Base-by-base conservation (phyloP, 2,888 invertebrate genomes). In the Alloplasta piceator region DNA sequence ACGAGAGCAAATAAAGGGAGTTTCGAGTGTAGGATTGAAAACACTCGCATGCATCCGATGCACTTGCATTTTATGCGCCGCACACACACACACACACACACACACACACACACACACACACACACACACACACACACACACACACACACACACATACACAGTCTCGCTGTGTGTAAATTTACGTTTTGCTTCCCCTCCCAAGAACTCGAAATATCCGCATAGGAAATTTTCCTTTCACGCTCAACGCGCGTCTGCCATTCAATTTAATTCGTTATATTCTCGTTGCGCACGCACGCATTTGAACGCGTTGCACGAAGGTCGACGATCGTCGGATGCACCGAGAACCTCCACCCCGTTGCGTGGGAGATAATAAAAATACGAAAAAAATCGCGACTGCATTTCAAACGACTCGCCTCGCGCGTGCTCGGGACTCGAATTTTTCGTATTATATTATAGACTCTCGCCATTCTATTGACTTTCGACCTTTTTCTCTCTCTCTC, bases 251-350 rank as follows among this genome's bases (percentile, higher is more conserved):
- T 77, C 75, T 85, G 77, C 72, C 84, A 80, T 82, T 85, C 80
- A 70, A 81, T 84, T 82, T 82, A 79, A 83, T 84, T 85, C 78
- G 82, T 80, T 82, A 76, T 80, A 82, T 43, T 43, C 43, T 43
- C 43, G 43, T 43, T 43, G 43, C 43, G 10, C 43, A 43, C 43
- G 26, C 26, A 26, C 26, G 26, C 84, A 80, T 70, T 72, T 61
- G 75, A 50, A 26, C 26, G 26, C 26, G 26, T 26, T 26, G 26
- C 80, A 77, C 60, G 73, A 81, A 85, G 83, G 82, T 67, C 83
- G 74, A 66, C 38, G 76, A 78, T 43, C 10, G 7, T 43, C 43
- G 26, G 26, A 43, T 83, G 75, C 46, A 74, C 52, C 56, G 70
- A 52, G 61, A 78, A 60, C 26, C 46, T 16, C 64, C 38, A 60